Evolutionary conservation across 1,140 invertebrate species (phyloP).

Genomic region (Drosophila subpulchrella): DNA sequence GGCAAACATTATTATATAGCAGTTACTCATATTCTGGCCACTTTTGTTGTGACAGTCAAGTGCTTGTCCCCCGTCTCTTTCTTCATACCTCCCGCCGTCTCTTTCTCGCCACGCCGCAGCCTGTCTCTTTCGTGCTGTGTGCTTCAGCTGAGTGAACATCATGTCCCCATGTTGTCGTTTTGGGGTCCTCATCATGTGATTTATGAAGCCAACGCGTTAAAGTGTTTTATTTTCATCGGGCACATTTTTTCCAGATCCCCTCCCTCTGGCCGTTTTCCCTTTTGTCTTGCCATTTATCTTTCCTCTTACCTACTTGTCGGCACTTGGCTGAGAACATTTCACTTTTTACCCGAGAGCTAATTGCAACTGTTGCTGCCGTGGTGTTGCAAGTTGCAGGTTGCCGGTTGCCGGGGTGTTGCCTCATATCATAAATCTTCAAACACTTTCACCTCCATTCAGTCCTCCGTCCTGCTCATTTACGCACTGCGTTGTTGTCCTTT

Average conservation of each 20-base stretch:
- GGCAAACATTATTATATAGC: constrained; percentile 79
- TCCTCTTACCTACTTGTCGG: constrained; percentile 63
- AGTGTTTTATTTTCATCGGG: constrained; percentile 70
- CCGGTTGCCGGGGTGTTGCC: constrained; percentile 50
- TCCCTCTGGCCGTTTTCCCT: constrained; percentile 15
- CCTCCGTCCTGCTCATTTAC: constrained; percentile 17
- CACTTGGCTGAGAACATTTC: constrained; percentile 78
- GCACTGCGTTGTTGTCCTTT: constrained; percentile 24
- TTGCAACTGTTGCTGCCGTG: constrained; percentile 40
- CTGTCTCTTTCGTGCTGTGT: constrained; percentile 4
- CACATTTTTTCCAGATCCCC: constrained; percentile 21
- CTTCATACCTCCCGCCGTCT: not conserved
- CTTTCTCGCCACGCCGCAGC: not conserved
- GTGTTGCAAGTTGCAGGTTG: constrained; percentile 22
- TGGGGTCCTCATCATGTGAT: constrained; percentile 59
- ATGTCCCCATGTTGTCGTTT: constrained; percentile 56
- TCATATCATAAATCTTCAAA: constrained; percentile 79
- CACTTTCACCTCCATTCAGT: constrained; percentile 79
- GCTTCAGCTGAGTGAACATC: constrained; percentile 52
- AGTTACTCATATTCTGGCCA: constrained; percentile 79
- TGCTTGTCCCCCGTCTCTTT: constrained; percentile 18
- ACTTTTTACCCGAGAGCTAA: constrained; percentile 74
- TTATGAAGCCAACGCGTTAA: constrained; percentile 72
- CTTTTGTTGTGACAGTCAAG: constrained; percentile 74
- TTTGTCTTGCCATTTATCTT: constrained; percentile 54